phyloP scores from a whole-genome alignment of 2,888 invertebrate genomes.

The Oligia fasciuncula region DNA sequence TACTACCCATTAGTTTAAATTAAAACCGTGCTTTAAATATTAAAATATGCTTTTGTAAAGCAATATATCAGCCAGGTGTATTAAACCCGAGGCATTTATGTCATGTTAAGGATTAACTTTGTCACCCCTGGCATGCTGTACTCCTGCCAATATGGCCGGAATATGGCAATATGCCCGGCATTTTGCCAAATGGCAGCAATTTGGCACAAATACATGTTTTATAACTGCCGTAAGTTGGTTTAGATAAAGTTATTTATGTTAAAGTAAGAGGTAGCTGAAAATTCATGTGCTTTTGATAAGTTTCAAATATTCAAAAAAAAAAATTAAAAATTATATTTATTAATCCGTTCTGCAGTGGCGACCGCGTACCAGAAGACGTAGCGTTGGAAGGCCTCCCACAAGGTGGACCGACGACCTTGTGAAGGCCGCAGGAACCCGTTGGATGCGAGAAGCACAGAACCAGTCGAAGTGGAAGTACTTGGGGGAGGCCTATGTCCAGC shows the following conservation, averaged over 20 bases:
- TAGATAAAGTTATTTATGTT: slow-evolving; percentile 34
- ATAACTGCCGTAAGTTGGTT: slow-evolving; percentile 32
- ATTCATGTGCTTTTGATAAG: no score
- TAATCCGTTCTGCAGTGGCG: no score
- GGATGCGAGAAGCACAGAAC: no score
- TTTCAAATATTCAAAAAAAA: background rate
- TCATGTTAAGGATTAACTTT: slow-evolving; percentile 44
- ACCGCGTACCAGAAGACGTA: no score
- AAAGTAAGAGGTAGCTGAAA: no score
- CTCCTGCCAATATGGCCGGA: slow-evolving; percentile 37
- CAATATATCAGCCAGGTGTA: slow-evolving; percentile 23
- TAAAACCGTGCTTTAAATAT: slow-evolving; percentile 19
- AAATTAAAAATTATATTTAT: no score
- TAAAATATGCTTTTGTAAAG: slow-evolving; percentile 12
- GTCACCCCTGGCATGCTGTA: slow-evolving; percentile 19
- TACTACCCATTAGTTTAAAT: slow-evolving; percentile 2
- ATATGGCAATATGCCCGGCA: slow-evolving; percentile 37
- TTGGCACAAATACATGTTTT: slow-evolving; percentile 60
- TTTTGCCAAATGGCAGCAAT: slow-evolving; percentile 56
- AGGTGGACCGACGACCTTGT: no score
- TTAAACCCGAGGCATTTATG: slow-evolving; percentile 21
- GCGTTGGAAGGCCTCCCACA: no score
- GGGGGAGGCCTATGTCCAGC: no score
- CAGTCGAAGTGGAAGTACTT: no score
- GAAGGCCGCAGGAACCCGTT: no score